phyloP scores from a whole-genome alignment of 2,113 vertebrate genomes.

The Sminthopsis crassicaudata region DNA sequence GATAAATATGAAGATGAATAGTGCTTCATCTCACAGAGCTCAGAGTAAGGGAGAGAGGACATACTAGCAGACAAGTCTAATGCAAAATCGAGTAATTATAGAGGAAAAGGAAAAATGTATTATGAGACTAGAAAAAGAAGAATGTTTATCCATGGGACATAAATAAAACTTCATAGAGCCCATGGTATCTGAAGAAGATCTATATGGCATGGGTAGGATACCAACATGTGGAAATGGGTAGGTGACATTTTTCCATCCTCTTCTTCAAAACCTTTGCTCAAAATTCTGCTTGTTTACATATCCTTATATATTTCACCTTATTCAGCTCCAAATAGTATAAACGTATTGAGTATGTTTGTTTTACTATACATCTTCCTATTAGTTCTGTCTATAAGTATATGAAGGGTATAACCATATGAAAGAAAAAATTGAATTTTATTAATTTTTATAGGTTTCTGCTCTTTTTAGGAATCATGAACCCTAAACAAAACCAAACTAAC shows the following conservation, averaged over 20 bases:
- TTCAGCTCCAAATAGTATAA: not conserved
- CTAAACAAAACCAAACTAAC: too few species aligned
- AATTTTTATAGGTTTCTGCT: too few species aligned
- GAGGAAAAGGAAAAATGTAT: not conserved
- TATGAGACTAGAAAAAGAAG: not conserved
- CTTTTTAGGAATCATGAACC: too few species aligned
- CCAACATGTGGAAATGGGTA: not conserved
- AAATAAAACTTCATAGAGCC: not conserved
- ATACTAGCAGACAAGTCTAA: not conserved
- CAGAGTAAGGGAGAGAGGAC: not conserved
- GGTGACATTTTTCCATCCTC: not conserved
- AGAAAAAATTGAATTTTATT: too few species aligned
- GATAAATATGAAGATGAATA: not conserved
- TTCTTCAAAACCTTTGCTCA: not conserved
- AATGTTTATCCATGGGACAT: not conserved
- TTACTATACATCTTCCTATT: not conserved
- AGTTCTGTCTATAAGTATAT: not conserved
- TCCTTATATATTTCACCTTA: not conserved
- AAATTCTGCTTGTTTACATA: not conserved
- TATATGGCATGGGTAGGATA: not conserved
- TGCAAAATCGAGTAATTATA: not conserved
- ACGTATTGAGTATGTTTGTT: not conserved
- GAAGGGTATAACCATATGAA: not conserved
- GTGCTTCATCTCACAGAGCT: not conserved
- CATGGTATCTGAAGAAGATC: not conserved